These are phyloP conservation scores for Datnioides undecimradiatus DNA, from an alignment of 2,113 vertebrate genomes.

Conservation along the genomic window DNA sequence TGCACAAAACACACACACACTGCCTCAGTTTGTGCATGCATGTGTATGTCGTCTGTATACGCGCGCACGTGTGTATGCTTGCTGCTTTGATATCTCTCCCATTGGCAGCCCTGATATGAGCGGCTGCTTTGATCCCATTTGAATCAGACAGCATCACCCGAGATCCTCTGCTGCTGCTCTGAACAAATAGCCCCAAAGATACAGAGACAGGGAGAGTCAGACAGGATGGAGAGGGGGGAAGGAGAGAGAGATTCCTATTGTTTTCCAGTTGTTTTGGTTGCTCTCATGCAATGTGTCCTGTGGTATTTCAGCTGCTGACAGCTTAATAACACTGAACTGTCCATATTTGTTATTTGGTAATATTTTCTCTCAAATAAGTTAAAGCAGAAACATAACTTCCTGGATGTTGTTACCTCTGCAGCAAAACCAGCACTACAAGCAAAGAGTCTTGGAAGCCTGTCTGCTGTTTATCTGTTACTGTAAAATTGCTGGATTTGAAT, in stretches of 20 bases:
- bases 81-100: conserved; percentile 59
- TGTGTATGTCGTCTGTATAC: conserved; percentile 9
- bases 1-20: conserved; percentile 12
- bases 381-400: neutral
- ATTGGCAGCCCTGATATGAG: conserved; percentile 55
- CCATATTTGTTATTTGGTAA: neutral
- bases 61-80: conserved; percentile 16
- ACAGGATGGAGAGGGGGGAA: no score
- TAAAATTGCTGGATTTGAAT: conserved; percentile 2
- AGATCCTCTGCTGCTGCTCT: conserved; percentile 56
- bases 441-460: neutral
- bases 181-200: conserved; percentile 66
- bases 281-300: conserved; percentile 5
- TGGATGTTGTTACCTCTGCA: neutral
- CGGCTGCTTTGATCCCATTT: conserved; percentile 73
- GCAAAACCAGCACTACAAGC: conserved; percentile 17
- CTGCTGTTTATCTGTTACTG: conserved; percentile 13
- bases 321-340: conserved; percentile 1
- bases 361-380: no score
- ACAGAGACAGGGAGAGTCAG: conserved; percentile 5
- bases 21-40: conserved; percentile 1
- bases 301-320: conserved; percentile 11
- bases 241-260: conserved; percentile 16
- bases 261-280: conserved; percentile 14
- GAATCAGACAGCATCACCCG: conserved; percentile 55